phyloP scores from a whole-genome alignment of 2,888 invertebrate genomes.

The Clusia tigrina region DNA sequence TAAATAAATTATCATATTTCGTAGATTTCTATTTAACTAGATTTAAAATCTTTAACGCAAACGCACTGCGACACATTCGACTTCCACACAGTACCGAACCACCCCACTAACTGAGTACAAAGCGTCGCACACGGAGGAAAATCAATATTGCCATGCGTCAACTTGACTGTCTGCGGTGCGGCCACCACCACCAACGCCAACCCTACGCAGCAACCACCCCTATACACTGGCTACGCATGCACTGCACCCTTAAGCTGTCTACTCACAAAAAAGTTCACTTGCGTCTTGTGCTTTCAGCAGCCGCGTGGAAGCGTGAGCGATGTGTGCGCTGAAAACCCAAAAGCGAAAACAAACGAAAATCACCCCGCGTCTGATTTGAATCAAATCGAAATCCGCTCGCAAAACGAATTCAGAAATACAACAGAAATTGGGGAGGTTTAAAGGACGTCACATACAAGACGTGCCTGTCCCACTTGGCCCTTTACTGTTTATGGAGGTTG shows the following conservation, averaged over 20 bases:
- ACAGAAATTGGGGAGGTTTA: too few species aligned
- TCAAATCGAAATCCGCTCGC: constrained; percentile 11
- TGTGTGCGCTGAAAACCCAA: not conserved
- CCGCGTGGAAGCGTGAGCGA: not conserved
- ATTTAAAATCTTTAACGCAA: constrained; percentile 43
- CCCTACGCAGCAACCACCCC: constrained; percentile 32
- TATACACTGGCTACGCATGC: constrained; percentile 37
- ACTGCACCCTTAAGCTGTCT: constrained; percentile 42
- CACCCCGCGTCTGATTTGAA: constrained; percentile 11
- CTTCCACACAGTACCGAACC: constrained; percentile 52
- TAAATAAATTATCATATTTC: too few species aligned
- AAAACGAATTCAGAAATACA: too few species aligned
- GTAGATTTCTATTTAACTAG: too few species aligned
- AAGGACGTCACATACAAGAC: too few species aligned
- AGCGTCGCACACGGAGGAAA: constrained; percentile 47
- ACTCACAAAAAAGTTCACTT: constrained; percentile 27
- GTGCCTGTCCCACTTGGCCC: too few species aligned
- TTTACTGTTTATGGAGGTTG: too few species aligned
- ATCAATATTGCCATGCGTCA: constrained; percentile 59
- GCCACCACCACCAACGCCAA: constrained; percentile 14
- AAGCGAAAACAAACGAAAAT: constrained; percentile 7
- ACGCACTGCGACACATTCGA: constrained; percentile 34
- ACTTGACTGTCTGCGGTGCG: too few species aligned
- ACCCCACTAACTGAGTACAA: constrained; percentile 57
- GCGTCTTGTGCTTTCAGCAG: constrained; percentile 23